Evolutionary conservation across 2,797 vertebrate species (phyloP).

Genomic region (Hoplostethus mediterraneus): DNA sequence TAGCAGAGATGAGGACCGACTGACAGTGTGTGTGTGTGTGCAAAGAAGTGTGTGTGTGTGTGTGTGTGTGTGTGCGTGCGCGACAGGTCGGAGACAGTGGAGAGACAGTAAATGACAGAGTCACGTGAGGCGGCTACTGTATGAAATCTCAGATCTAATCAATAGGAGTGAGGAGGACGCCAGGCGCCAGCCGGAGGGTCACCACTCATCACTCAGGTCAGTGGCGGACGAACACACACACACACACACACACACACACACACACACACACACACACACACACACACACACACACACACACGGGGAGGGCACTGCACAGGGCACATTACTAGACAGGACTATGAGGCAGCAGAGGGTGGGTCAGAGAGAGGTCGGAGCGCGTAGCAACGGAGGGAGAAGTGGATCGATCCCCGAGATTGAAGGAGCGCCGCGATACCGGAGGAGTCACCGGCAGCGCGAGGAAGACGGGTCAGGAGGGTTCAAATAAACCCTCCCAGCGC

Average conservation of each 20-base stretch:
- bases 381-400: conserved; percentile 74
- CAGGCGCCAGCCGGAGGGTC: conserved; percentile 85
- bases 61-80: conserved; percentile 39
- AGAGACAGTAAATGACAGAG: conserved; percentile 85
- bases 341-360: conserved; percentile 78
- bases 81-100: conserved; percentile 79
- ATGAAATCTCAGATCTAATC: conserved; percentile 87
- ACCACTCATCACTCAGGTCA: conserved; percentile 85
- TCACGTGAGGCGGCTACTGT: conserved; percentile 83
- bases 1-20: conserved; percentile 60
- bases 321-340: conserved; percentile 78
- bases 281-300: conserved; percentile 31
- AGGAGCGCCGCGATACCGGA: conserved; percentile 77
- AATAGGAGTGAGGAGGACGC: conserved; percentile 83
- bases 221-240: conserved; percentile 49
- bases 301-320: conserved; percentile 59
- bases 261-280: conserved; percentile 38
- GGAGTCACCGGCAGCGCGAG: conserved; percentile 74
- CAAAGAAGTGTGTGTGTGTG: conserved; percentile 1
- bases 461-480: conserved; percentile 75
- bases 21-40: conserved; percentile 57
- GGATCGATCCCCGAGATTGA: conserved; percentile 81
- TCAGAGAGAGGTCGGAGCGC: conserved; percentile 80
- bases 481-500: conserved; percentile 70
- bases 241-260: conserved; percentile 33